Evolutionary conservation across 2,113 vertebrate genomes (phyloP).

Genomic region (Osmerus eperlanus): DNA sequence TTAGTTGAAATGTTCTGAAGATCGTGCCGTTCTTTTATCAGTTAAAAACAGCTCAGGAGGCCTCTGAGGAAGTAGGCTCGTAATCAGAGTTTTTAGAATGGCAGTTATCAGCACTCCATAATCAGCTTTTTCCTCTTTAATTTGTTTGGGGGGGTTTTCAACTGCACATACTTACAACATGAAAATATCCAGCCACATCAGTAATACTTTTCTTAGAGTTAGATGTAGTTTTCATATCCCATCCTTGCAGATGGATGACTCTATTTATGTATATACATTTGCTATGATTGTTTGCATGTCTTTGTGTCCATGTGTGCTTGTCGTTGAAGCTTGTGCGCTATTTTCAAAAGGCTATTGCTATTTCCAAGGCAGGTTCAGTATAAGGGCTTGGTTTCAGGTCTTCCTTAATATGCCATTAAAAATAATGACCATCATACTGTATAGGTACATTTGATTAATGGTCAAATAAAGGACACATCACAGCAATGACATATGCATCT

Average conservation of each 20-base stretch:
- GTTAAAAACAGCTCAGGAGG: neutral
- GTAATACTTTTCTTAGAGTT: too few relatives aligned
- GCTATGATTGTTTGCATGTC: neutral
- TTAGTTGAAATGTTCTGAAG: slow-evolving; percentile 60
- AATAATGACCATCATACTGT: slow-evolving; percentile 32
- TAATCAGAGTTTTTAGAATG: neutral
- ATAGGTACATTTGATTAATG: slow-evolving; percentile 38
- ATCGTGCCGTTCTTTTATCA: slow-evolving; percentile 32
- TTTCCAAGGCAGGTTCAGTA: slow-evolving; percentile 7
- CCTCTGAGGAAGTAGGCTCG: neutral
- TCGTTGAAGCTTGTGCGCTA: too few relatives aligned
- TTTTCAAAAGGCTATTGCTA: slow-evolving; percentile 7
- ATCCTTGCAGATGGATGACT: too few relatives aligned
- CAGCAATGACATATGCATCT: slow-evolving; percentile 42
- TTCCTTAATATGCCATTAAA: slow-evolving; percentile 39
- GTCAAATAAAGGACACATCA: slow-evolving; percentile 49
- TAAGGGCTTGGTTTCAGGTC: slow-evolving; percentile 7
- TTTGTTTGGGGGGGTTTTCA: neutral
- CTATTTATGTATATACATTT: too few relatives aligned
- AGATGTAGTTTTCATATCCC: too few relatives aligned
- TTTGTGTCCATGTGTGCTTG: neutral
- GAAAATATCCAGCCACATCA: too few relatives aligned
- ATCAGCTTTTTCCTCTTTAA: neutral
- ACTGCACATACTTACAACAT: too few relatives aligned
- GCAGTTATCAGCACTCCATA: neutral